Evolutionary conservation across 2,797 vertebrate genomes (phyloP).

Genomic region (Anguilla obscura): DNA sequence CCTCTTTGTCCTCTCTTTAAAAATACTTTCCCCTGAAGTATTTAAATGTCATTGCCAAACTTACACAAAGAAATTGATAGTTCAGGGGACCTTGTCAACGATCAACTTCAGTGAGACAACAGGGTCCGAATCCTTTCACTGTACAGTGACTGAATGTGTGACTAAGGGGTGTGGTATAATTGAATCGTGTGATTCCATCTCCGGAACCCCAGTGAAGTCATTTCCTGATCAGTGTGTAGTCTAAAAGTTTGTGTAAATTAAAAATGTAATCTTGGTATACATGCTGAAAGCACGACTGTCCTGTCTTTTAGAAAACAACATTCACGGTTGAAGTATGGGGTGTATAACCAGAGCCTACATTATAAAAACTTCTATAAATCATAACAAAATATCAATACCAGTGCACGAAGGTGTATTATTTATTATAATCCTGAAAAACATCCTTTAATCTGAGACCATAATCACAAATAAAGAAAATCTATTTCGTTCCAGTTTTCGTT

Average conservation of each 20-base stretch:
- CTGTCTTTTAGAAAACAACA: not conserved
- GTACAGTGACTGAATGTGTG: not conserved
- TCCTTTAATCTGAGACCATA: not conserved
- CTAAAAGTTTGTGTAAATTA: not conserved
- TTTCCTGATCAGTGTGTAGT: not conserved
- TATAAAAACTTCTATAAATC: not conserved
- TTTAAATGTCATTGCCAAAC: not conserved
- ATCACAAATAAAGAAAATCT: not conserved
- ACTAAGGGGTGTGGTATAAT: not conserved
- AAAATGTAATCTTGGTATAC: not conserved
- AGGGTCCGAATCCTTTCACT: not conserved
- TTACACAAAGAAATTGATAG: not conserved
- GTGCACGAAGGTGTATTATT: not conserved
- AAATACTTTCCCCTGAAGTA: not conserved
- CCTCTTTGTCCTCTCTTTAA: conserved; percentile 15
- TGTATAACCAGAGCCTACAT: not conserved
- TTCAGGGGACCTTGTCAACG: not conserved
- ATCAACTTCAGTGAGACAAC: not conserved
- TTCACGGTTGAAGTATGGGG: not conserved
- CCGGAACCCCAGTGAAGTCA: not conserved
- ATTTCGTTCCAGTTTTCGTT: too few species aligned
- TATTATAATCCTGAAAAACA: not conserved
- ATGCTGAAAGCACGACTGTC: not conserved
- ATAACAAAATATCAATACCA: not conserved
- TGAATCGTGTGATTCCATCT: not conserved